Evolutionary conservation across 2,113 vertebrate species (phyloP).

Genomic region (Bos javanicus): DNA sequence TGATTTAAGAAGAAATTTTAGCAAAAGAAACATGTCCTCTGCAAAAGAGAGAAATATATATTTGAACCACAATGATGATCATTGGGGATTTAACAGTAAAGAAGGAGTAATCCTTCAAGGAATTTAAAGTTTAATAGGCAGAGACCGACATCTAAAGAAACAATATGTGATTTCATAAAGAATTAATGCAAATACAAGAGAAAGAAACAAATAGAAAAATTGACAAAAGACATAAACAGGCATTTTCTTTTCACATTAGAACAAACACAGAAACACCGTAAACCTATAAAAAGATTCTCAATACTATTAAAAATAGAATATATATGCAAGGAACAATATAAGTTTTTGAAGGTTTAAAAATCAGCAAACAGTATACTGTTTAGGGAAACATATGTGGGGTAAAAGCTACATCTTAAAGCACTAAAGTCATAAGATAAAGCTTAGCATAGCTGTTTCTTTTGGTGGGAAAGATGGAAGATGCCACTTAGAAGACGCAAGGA

Average conservation of each 20-base stretch:
- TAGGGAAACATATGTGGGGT: neutral
- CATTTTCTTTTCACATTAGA: neutral
- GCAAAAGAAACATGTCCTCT: neutral
- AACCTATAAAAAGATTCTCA: neutral
- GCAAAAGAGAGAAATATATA: neutral
- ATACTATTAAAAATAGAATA: neutral
- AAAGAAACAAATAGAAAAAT: neutral
- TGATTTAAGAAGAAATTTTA: slow-evolving; percentile 18
- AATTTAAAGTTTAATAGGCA: neutral
- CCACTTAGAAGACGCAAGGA: neutral
- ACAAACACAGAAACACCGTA: neutral
- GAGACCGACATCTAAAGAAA: neutral
- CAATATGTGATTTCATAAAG: neutral
- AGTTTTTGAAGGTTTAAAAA: slow-evolving; percentile 16
- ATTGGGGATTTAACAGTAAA: neutral
- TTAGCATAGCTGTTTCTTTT: neutral
- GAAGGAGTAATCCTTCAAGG: neutral
- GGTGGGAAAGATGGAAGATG: neutral
- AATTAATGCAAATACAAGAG: neutral
- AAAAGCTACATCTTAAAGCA: neutral
- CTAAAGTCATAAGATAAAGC: neutral
- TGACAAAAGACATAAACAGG: neutral
- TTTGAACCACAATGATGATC: neutral
- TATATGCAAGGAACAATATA: neutral
- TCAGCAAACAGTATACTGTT: neutral